phyloP scores from a whole-genome alignment of 2,797 vertebrate species.

The Acropternis orthonyx region DNA sequence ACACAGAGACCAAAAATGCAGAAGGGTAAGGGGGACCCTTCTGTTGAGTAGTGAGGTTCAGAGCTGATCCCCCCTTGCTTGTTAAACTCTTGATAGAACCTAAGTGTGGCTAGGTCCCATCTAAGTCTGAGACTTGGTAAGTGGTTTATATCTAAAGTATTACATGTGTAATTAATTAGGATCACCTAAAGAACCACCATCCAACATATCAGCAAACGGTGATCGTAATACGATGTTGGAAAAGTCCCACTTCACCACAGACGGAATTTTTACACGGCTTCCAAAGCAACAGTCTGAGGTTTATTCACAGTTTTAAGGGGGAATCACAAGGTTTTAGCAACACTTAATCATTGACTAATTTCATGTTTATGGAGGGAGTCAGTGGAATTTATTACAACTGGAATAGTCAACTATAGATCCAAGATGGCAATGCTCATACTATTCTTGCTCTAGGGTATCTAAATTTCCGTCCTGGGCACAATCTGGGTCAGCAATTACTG shows the following conservation, averaged over 20 bases:
- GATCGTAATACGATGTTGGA: background rate
- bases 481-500: background rate
- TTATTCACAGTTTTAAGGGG: background rate
- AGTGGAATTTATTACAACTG: background rate
- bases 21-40: background rate
- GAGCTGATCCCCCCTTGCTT: background rate
- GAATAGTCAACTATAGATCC: background rate
- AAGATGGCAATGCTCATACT: background rate
- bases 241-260: background rate
- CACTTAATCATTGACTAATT: background rate
- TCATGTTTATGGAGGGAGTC: background rate
- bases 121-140: background rate
- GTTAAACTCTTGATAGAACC: background rate
- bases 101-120: background rate
- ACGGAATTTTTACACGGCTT: background rate
- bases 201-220: background rate
- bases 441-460: background rate
- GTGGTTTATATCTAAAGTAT: background rate
- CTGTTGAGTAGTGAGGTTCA: background rate
- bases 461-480: background rate
- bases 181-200: background rate
- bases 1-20: background rate
- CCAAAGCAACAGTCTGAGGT: background rate
- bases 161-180: background rate
- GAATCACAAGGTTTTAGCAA: background rate